A percentile compares a stretch with the other conserved stretches of the same genome.
These are phyloP conservation scores for Hydractinia echinata DNA, from an alignment of 30 jellyfish, hydroid and myxozoan species.

Conservation along the genomic window DNA sequence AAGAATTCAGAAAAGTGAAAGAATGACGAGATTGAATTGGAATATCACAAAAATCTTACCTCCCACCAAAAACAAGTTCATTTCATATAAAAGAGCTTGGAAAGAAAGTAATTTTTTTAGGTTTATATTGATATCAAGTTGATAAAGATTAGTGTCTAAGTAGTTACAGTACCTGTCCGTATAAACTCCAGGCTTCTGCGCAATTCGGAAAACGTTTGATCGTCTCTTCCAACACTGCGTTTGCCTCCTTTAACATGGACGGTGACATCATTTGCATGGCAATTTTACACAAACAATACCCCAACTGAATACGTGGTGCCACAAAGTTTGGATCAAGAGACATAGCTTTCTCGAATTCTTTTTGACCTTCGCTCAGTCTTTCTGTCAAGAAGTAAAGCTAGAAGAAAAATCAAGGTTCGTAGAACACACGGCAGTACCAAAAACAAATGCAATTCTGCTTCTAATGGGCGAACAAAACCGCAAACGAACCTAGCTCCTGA, in stretches of 20 bases:
- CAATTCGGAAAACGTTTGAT: conserved; percentile 61
- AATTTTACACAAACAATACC: conserved; percentile 65
- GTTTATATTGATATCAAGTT: too few relatives aligned
- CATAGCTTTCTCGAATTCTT: conserved; percentile 77
- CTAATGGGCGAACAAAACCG: too few relatives aligned
- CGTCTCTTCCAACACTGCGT: conserved; percentile 68
- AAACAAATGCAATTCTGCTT: too few relatives aligned
- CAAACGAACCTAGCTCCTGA: too few relatives aligned
- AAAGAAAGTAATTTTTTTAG: not conserved
- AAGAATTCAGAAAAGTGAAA: not conserved
- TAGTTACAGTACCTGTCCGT: conserved; percentile 63
- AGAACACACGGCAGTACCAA: too few relatives aligned
- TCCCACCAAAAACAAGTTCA: not conserved
- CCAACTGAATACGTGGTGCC: conserved; percentile 81
- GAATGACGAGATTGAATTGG: not conserved
- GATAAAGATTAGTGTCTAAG: too few relatives aligned
- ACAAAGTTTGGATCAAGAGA: conserved; percentile 47
- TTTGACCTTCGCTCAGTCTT: conserved; percentile 56
- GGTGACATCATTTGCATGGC: conserved; percentile 71
- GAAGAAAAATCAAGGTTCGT: not conserved
- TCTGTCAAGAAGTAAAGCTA: conserved; percentile 73
- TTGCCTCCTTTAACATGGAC: conserved; percentile 70
- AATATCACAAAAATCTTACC: not conserved
- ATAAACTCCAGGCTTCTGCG: conserved; percentile 87
- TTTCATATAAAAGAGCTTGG: too few relatives aligned